A percentile compares a stretch with the other conserved stretches of the same genome.
phyloP scores from a whole-genome alignment of 2,113 vertebrate species.

The Centropus bengalensis region DNA sequence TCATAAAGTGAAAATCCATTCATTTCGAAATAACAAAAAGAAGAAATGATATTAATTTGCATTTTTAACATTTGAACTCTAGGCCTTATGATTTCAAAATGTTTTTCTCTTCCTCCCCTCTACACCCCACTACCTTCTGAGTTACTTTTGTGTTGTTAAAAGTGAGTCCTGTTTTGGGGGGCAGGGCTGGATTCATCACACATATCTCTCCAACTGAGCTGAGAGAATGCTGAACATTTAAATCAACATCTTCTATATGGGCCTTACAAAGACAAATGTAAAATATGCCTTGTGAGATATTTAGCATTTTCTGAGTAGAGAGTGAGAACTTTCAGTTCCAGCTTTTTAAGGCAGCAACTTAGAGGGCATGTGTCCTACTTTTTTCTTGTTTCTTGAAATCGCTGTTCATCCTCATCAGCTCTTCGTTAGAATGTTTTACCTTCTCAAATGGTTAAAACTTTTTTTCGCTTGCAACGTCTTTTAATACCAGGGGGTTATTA shows the following conservation, averaged over 20 bases:
- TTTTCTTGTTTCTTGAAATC: neutral
- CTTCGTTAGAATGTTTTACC: neutral
- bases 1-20: neutral
- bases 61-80: neutral
- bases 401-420: neutral
- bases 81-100: neutral
- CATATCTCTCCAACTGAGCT: neutral
- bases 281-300: neutral
- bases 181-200: neutral
- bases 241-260: neutral
- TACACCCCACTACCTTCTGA: neutral
- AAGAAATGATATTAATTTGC: neutral
- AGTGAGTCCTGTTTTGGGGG: rapidly evolving
- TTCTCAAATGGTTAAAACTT: neutral
- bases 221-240: neutral
- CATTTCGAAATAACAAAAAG: neutral
- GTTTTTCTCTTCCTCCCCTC: neutral
- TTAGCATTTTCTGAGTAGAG: neutral
- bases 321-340: neutral
- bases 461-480: neutral
- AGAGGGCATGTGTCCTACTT: neutral
- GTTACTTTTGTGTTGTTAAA: neutral
- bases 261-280: neutral
- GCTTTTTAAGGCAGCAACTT: neutral
- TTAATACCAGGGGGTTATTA: neutral